Conservation (phyloP, 2,113 vertebrate genomes). For the Motacilla alba region DNA sequence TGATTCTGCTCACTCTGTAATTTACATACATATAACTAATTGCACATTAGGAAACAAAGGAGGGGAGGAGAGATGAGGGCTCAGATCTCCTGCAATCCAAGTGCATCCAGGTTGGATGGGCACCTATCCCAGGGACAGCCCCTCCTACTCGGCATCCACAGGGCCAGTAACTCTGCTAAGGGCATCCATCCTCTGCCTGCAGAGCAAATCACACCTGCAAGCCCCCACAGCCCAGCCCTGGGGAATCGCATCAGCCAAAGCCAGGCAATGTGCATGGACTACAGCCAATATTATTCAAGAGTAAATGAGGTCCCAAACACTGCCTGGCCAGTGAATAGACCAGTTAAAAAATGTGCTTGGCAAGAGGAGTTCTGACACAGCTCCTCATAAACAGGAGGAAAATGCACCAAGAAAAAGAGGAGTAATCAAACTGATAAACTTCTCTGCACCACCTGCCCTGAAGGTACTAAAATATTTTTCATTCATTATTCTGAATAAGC, state of each 20-base stretch:
- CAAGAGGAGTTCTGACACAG: not conserved
- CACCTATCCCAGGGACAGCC: not conserved
- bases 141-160: not conserved
- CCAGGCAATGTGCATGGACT: not conserved
- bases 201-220: conserved; percentile 9
- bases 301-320: not conserved
- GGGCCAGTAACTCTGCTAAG: not conserved
- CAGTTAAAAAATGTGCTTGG: not conserved
- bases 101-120: not conserved
- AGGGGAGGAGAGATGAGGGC: not conserved
- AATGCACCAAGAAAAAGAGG: not conserved
- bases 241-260: not conserved
- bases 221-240: not conserved
- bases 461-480: not conserved
- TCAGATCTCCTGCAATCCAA: not conserved
- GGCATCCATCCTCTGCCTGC: not conserved
- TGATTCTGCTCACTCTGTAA: not conserved
- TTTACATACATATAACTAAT: conserved; percentile 9
- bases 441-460: not conserved
- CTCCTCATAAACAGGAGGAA: not conserved
- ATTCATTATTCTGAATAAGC: not conserved
- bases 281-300: not conserved
- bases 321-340: not conserved
- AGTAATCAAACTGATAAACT: not conserved
- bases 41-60: not conserved